These are phyloP conservation scores for Synaphobranchus kaupii DNA, from an alignment of 2,797 vertebrate species.

Conservation along the genomic window DNA sequence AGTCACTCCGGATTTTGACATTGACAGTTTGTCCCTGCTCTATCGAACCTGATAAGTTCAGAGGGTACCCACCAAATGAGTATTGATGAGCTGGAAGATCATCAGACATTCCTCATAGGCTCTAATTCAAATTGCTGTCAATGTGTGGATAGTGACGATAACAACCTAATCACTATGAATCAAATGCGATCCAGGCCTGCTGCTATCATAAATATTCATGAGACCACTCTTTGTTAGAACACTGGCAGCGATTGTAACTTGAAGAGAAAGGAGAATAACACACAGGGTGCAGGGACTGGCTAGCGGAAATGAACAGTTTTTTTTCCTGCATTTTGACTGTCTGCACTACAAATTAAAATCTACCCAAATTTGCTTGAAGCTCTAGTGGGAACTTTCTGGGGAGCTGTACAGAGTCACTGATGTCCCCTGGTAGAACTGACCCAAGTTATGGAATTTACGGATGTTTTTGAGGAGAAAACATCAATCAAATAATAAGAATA, in stretches of 20 bases:
- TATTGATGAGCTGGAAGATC: background rate
- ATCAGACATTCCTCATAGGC: background rate
- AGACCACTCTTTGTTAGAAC: background rate
- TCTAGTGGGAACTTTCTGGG: background rate
- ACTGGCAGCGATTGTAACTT: background rate
- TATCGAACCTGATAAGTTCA: background rate
- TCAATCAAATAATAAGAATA: background rate
- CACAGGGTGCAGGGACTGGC: background rate
- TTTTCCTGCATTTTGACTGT: background rate
- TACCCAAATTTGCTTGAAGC: background rate
- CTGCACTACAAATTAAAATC: background rate
- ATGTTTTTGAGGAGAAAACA: too few species aligned
- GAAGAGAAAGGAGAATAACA: background rate
- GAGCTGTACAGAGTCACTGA: background rate
- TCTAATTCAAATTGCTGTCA: conserved; percentile 2
- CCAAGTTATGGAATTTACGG: background rate
- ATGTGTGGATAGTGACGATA: background rate
- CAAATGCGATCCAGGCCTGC: background rate
- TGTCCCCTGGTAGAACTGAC: background rate
- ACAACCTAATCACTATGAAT: background rate
- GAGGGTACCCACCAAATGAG: background rate
- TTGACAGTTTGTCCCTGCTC: background rate
- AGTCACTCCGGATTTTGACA: background rate
- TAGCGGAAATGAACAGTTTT: background rate
- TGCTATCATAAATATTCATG: conserved; percentile 9